Conservation (phyloP, 2,113 vertebrate genomes). For the Loxodonta africana region DNA sequence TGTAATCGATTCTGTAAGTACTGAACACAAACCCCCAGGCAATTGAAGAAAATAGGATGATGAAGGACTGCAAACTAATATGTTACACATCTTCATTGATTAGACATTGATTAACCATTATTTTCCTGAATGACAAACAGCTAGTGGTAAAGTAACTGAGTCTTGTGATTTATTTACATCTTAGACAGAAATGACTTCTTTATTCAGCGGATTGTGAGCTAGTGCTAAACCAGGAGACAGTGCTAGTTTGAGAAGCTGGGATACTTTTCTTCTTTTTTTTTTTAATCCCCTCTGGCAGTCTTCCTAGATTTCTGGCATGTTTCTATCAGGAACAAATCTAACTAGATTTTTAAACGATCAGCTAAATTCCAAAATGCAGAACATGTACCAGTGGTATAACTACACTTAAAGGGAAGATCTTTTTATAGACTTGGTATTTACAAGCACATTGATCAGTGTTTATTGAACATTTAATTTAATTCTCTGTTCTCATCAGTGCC, state of each 20-base stretch:
- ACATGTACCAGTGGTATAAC: constrained; percentile 82
- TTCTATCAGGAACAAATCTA: constrained; percentile 79
- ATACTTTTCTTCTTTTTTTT: constrained; percentile 31
- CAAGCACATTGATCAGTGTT: constrained; percentile 90
- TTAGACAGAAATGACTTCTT: constrained; percentile 91
- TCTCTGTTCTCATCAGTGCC: constrained; percentile 88
- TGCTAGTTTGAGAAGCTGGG: constrained; percentile 73
- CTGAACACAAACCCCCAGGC: constrained; percentile 91
- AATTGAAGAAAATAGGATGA: constrained; percentile 93
- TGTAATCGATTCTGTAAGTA: constrained; percentile 94
- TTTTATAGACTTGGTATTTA: constrained; percentile 91
- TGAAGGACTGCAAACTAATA: constrained; percentile 94
- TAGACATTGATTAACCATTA: constrained; percentile 94
- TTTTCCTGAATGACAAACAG: constrained; percentile 93
- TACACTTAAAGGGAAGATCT: constrained; percentile 88
- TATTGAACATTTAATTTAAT: constrained; percentile 93
- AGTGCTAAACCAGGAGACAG: constrained; percentile 82
- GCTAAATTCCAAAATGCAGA: constrained; percentile 73
- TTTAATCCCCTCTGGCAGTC: constrained; percentile 35
- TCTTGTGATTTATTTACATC: constrained; percentile 94
- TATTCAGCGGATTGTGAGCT: constrained; percentile 89
- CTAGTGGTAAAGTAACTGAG: constrained; percentile 92
- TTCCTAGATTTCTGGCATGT: constrained; percentile 69
- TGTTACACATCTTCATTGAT: constrained; percentile 94
- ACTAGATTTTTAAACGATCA: constrained; percentile 76